Evolutionary conservation across 2,888 invertebrate genomes (phyloP).

Genomic region (Drosophila suboccidentalis): DNA sequence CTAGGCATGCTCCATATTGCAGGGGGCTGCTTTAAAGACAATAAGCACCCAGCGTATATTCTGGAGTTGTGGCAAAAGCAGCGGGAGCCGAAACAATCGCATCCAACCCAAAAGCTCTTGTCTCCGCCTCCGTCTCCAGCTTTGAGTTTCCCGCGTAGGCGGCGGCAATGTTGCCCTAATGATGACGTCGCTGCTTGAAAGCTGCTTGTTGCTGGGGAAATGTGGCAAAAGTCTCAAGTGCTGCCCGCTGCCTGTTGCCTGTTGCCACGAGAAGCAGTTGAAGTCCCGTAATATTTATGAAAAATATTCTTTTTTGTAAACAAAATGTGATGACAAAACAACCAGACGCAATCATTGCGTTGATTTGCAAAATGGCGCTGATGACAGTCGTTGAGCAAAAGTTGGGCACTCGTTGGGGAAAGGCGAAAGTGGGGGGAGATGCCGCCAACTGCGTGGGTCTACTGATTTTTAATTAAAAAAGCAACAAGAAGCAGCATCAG

Average conservation of each 20-base stretch:
- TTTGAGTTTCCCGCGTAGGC: conserved; percentile 60
- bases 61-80: conserved; percentile 48
- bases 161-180: conserved; percentile 69
- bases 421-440: background rate
- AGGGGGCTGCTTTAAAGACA: conserved; percentile 69
- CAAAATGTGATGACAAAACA: conserved; percentile 64
- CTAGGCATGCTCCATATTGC: conserved; percentile 21
- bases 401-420: conserved; percentile 29
- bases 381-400: conserved; percentile 61
- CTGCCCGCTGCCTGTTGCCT: conserved; percentile 30
- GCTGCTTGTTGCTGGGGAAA: conserved; percentile 66
- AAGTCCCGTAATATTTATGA: conserved; percentile 72
- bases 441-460: conserved; percentile 49
- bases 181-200: conserved; percentile 63
- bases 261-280: conserved; percentile 17
- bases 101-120: conserved; percentile 36
- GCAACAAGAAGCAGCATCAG: conserved; percentile 47
- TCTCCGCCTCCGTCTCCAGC: conserved; percentile 15
- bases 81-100: conserved; percentile 56
- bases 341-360: conserved; percentile 74
- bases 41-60: conserved; percentile 62
- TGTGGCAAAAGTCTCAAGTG: conserved; percentile 77
- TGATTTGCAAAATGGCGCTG: conserved; percentile 81
- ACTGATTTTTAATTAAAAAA: conserved; percentile 82
- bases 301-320: conserved; percentile 58